A percentile compares a stretch with the other conserved stretches of the same genome.
phyloP scores from a whole-genome alignment of 2,797 vertebrate genomes.

The Dicrostonyx torquatus region DNA sequence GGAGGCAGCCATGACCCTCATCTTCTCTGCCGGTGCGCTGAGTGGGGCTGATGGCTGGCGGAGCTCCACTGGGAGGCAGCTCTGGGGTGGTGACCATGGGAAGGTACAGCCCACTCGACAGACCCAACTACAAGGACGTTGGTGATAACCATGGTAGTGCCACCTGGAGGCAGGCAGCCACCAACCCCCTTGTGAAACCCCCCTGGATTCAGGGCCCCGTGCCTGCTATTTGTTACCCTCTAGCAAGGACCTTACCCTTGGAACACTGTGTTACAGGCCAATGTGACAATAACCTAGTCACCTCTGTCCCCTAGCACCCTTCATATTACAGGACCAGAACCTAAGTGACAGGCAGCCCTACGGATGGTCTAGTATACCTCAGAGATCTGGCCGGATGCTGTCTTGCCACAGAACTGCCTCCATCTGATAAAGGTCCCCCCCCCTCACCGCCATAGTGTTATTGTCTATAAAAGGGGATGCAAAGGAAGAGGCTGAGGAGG shows the following conservation, averaged over 20 bases:
- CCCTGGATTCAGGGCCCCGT: not conserved
- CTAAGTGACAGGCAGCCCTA: not conserved
- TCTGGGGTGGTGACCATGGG: not conserved
- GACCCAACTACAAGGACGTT: not conserved
- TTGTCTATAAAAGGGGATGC: not conserved
- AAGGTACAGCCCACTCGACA: not conserved
- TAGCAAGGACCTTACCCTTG: not conserved
- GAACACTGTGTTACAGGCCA: not conserved
- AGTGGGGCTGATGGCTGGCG: not conserved
- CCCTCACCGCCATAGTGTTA: no score
- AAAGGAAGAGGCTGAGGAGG: not conserved
- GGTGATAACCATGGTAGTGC: not conserved
- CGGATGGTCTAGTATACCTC: not conserved
- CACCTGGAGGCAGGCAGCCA: not conserved
- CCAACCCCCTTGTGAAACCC: not conserved
- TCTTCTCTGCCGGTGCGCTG: not conserved
- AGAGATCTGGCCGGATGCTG: not conserved
- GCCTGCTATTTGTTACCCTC: not conserved
- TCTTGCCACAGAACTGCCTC: not conserved
- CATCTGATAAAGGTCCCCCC: accelerated
- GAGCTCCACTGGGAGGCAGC: no score
- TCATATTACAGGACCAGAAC: not conserved
- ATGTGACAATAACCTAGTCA: not conserved
- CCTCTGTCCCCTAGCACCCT: not conserved
- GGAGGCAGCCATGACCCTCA: not conserved